A percentile compares a stretch with the other conserved stretches of the same genome.
These are phyloP conservation scores for Metalampra italica DNA, from an alignment of 2,888 invertebrate species.

Conservation along the genomic window DNA sequence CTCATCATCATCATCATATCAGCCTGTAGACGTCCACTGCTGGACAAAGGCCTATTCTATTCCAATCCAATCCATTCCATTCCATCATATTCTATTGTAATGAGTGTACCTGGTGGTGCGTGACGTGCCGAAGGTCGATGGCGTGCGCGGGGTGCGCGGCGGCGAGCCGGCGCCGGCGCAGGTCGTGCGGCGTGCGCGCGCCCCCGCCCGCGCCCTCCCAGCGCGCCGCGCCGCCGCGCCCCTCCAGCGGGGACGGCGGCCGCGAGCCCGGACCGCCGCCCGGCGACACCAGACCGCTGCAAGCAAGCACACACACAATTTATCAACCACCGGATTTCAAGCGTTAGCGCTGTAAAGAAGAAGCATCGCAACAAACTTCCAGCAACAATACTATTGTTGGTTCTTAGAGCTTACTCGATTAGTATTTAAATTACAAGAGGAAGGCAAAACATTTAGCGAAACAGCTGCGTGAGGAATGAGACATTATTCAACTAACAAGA, in stretches of 20 bases:
- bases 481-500: no score
- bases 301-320: not conserved
- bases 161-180: conserved; percentile 81
- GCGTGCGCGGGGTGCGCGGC: conserved; percentile 86
- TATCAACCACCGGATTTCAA: conserved; percentile 1
- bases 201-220: conserved; percentile 79
- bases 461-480: no score
- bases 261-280: conserved; percentile 45
- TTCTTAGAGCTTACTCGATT: no score
- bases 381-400: conserved; percentile 1
- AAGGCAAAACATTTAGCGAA: no score
- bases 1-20: no score
- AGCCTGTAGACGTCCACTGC: no score
- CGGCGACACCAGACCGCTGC: conserved; percentile 57
- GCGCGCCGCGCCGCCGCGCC: conserved; percentile 55
- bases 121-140: conserved; percentile 82
- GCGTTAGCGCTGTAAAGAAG: no score
- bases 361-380: no score
- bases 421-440: no score
- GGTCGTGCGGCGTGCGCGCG: conserved; percentile 79
- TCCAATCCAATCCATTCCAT: no score
- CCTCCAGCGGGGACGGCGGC: conserved; percentile 64
- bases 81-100: no score
- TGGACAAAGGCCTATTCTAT: no score
- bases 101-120: conserved; percentile 83